These are phyloP conservation scores for Coregonus sp. DNA, from an alignment of 2,797 vertebrate genomes.

Conservation along the genomic window DNA sequence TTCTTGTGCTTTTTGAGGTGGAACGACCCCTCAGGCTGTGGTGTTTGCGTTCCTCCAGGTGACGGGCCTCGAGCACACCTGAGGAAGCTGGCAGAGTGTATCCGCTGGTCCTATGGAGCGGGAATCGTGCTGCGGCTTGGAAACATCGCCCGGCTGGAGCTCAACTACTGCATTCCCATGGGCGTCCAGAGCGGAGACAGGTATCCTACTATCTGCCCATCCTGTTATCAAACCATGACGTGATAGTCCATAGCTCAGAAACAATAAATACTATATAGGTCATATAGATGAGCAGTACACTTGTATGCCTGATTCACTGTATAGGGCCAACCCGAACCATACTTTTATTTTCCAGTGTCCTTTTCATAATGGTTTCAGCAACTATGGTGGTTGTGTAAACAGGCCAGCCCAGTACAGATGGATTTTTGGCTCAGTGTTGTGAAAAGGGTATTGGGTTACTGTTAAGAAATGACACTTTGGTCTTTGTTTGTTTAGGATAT, in stretches of 20 bases:
- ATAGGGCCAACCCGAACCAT: background rate
- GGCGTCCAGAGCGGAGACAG: constrained; percentile 94
- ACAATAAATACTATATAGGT: background rate
- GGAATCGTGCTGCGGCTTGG: constrained; percentile 92
- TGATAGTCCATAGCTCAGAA: background rate
- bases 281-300: background rate
- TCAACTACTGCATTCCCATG: constrained; percentile 98
- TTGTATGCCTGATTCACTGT: background rate
- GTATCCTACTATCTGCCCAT: constrained; percentile 59
- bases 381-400: background rate
- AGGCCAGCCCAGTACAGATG: background rate
- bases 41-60: constrained; percentile 67
- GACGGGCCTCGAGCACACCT: constrained; percentile 92
- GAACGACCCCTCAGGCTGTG: background rate
- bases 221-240: background rate
- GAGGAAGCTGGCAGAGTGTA: constrained; percentile 86
- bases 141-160: constrained; percentile 95
- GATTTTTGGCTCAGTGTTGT: background rate
- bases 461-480: background rate
- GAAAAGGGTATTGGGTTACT: background rate
- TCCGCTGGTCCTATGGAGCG: constrained; percentile 95
- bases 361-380: background rate
- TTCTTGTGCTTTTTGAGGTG: too few relatives aligned
- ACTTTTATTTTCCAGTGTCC: background rate
- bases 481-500: constrained; percentile 79